A percentile compares a stretch with the other conserved stretches of the same genome.
Conservation (phyloP, 2,113 vertebrate genomes). For the Meleagris gallopavo region DNA sequence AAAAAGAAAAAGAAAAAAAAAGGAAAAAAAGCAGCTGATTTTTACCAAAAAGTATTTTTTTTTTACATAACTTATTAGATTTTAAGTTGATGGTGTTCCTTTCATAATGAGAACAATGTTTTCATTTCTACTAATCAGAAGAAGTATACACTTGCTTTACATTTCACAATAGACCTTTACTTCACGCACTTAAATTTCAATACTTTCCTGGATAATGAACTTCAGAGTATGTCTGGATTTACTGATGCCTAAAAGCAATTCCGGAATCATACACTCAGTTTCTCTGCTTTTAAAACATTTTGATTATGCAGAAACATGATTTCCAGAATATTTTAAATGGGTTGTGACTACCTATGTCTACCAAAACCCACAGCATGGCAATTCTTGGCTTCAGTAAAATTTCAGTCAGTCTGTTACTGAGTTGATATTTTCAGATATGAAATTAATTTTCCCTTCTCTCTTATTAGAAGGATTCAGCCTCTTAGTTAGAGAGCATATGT, state of each 20-base stretch:
- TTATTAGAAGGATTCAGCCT: not conserved
- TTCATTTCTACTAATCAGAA: not conserved
- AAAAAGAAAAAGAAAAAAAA: not conserved
- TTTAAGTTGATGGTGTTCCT: not conserved
- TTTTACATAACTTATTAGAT: not conserved
- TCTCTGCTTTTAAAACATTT: not conserved
- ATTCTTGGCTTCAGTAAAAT: not conserved
- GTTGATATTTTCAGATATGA: constrained; percentile 25
- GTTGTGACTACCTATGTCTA: not conserved
- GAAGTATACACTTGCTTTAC: rapidly evolving
- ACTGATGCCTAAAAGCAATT: not conserved
- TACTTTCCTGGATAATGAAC: not conserved
- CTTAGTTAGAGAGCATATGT: not conserved
- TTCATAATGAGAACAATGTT: not conserved
- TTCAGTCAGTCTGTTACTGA: not conserved
- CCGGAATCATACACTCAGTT: not conserved
- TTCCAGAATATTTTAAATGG: not conserved
- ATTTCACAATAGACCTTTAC: not conserved
- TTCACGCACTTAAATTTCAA: not conserved
- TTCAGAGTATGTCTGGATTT: not conserved
- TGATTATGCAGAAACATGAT: not conserved
- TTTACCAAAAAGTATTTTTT: not conserved
- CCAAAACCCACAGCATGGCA: not conserved
- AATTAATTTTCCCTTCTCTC: constrained; percentile 5
- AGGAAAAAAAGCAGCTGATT: not conserved